A percentile compares a stretch with the other conserved stretches of the same genome.
phyloP scores from a whole-genome alignment of 2,113 vertebrate species.

The Menura novaehollandiae region DNA sequence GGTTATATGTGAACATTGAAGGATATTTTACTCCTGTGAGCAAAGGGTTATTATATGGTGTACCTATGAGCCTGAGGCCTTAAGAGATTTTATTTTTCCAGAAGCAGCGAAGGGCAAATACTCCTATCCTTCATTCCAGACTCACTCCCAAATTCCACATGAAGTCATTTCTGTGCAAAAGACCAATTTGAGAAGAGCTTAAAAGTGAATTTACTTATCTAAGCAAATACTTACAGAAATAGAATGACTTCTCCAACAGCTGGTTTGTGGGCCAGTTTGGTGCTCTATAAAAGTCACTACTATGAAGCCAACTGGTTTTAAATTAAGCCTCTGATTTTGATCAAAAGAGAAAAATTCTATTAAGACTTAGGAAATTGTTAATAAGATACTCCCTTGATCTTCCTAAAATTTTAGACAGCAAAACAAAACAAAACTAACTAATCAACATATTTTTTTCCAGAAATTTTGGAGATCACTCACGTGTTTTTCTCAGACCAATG shows the following conservation, averaged over 20 bases:
- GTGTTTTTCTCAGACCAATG: background rate
- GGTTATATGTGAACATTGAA: background rate
- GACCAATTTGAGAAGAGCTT: background rate
- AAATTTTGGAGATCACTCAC: background rate
- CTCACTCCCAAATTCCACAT: background rate
- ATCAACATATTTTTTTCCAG: background rate
- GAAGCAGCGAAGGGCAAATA: background rate
- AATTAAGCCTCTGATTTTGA: background rate
- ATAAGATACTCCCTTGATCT: background rate
- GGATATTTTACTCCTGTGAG: background rate
- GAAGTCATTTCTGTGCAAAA: background rate
- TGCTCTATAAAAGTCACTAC: background rate
- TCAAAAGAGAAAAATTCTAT: background rate
- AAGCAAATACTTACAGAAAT: background rate
- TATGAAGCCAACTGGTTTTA: background rate
- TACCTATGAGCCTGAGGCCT: background rate
- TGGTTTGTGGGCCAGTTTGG: background rate
- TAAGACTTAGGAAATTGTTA: background rate
- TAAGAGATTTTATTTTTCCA: background rate
- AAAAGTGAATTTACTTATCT: background rate
- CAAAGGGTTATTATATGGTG: background rate
- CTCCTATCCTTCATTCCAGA: background rate
- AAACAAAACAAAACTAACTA: background rate
- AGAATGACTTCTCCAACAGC: background rate
- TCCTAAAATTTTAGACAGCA: background rate